phyloP scores from a whole-genome alignment of 2,113 vertebrate species.

The Parus major region DNA sequence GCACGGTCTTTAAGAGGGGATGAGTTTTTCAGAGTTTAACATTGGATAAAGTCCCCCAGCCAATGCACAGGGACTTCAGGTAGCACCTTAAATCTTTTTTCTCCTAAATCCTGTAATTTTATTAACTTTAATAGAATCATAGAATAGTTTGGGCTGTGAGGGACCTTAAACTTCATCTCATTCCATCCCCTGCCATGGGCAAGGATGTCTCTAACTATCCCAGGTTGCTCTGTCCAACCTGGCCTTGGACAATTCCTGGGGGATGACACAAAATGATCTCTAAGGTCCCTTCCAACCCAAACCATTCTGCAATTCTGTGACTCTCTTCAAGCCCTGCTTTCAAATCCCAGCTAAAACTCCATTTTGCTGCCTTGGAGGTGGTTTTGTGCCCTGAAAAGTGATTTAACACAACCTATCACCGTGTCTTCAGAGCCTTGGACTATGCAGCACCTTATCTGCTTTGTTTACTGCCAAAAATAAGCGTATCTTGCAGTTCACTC shows the following conservation, averaged over 20 bases:
- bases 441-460: neutral
- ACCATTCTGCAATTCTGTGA: neutral
- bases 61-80: neutral
- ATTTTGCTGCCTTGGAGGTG: neutral
- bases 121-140: neutral
- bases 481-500: rapidly evolving
- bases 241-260: too few species aligned
- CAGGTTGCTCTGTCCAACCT: neutral
- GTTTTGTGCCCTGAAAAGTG: neutral
- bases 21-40: neutral
- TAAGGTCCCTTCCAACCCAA: neutral
- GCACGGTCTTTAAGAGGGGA: neutral
- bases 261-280: neutral
- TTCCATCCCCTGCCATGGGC: neutral
- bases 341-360: neutral
- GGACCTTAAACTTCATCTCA: neutral
- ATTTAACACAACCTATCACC: rapidly evolving
- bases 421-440: neutral
- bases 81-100: neutral
- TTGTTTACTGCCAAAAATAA: conserved; percentile 29
- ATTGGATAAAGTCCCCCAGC: neutral
- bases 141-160: neutral
- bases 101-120: neutral
- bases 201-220: neutral
- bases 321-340: neutral